Evolutionary conservation across 2,113 vertebrate genomes (phyloP), one percentile per base, ranked within the genome.

Genomic region (Prionailurus bengalensis): DNA sequence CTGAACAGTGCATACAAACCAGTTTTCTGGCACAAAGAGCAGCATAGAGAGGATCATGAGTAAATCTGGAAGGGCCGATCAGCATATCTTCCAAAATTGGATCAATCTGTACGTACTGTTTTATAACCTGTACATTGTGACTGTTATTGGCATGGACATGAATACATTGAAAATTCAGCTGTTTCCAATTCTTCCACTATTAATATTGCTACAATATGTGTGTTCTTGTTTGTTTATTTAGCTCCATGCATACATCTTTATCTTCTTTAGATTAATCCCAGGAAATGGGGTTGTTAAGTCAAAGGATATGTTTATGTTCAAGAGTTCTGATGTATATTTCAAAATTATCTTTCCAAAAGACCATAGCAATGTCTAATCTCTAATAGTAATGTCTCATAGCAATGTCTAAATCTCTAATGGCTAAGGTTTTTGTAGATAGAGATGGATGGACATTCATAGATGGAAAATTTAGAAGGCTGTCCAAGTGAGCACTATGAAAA

Each of bases 231-330:
- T 66, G 15, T 58, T 33, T 78, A 17, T 95, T 89, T 80, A 73
- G 12, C 23, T 84, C 58, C 21, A 29, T n/a, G 14, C 16, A 33
- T 33, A 21, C 9, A 36, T 91, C 12, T 93, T 66, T 71, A 39
- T 82, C 92, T 85, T 93, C 58, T 82, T 55, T 84, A 85, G 63
- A 33, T 83, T 15, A 85, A 78, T 91, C 81, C 58, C 12, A 51
- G 51, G 25, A 95, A 89, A 21, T 73, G 7, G 7, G 27, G 33
- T 79, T 73, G 11, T 53, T 79, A 45, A 10, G 4, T 71, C 45
- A 87, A 95, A 95, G 5, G 3, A 5, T 78, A 51, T 93, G 27
- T 25, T 93, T 45, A 45, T 74, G 31, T 36, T 79, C 73, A 81
- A 85, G 21, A 14, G 5, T 87, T 97, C 94, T 92, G 39, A 63